Percentiles rank a stretch among this genome's conserved stretches.
phyloP scores from a whole-genome alignment of 2,888 invertebrate genomes.

The Danaus chrysippus region DNA sequence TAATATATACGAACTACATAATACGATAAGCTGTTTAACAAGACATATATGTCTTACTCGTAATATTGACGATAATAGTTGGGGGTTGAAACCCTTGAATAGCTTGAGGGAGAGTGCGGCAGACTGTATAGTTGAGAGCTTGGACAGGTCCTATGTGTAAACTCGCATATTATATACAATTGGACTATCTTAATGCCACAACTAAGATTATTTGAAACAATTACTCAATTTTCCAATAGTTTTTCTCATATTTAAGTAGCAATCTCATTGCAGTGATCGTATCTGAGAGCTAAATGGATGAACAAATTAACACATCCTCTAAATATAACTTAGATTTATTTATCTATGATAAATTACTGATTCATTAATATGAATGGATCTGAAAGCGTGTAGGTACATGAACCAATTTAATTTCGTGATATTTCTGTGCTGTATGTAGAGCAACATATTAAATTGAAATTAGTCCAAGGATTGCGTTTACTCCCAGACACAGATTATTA shows the following conservation, averaged over 20 bases:
- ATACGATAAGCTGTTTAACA: no score
- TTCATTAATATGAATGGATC: background rate
- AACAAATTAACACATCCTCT: background rate
- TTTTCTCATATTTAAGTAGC: no score
- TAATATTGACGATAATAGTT: constrained; percentile 68
- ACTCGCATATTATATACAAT: constrained; percentile 29
- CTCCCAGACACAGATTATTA: constrained; percentile 12
- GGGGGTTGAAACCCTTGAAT: constrained; percentile 72
- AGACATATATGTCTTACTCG: constrained; percentile 59
- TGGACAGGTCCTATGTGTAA: constrained; percentile 66
- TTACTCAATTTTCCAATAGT: no score
- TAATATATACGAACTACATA: no score
- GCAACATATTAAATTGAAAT: constrained; percentile 24
- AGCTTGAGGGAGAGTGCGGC: constrained; percentile 66
- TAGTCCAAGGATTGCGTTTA: constrained; percentile 25
- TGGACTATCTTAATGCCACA: background rate
- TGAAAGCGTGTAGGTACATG: background rate
- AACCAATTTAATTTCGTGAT: constrained; percentile 4
- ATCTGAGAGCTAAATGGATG: no score
- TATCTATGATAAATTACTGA: background rate
- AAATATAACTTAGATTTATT: background rate
- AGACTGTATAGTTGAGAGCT: constrained; percentile 66
- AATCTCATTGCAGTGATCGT: no score
- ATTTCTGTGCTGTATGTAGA: constrained; percentile 13
- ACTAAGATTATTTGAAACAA: no score